Conservation (phyloP, 2,888 invertebrate species). For the Parnassius orleans region DNA sequence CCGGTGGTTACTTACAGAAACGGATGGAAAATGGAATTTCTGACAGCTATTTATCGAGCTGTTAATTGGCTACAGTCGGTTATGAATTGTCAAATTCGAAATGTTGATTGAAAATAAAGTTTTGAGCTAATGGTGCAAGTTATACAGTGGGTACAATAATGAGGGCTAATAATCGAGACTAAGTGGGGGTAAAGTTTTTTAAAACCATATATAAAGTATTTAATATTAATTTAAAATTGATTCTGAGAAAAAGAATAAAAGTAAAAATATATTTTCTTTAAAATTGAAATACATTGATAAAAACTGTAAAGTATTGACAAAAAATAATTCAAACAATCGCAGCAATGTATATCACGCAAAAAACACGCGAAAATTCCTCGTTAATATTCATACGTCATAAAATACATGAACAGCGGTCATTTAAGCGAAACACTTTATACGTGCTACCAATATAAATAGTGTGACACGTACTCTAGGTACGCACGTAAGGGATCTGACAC, state of each 20-base stretch:
- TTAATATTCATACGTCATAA: conserved; percentile 23
- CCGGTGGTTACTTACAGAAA: conserved; percentile 46
- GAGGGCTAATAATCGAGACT: too few species aligned
- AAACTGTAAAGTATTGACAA: too few species aligned
- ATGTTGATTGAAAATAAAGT: conserved; percentile 36
- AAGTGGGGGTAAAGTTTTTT: too few species aligned
- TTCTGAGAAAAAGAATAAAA: too few species aligned
- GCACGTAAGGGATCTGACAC: conserved; percentile 12
- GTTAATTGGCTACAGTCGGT: conserved; percentile 39
- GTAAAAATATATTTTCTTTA: too few species aligned
- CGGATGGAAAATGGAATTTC: conserved; percentile 49
- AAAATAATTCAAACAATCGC: too few species aligned
- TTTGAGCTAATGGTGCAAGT: neutral
- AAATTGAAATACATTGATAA: too few species aligned
- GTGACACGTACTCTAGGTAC: conserved; percentile 13
- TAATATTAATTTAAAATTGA: too few species aligned
- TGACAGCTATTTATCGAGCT: conserved; percentile 50
- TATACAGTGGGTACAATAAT: too few species aligned
- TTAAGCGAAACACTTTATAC: conserved; percentile 27
- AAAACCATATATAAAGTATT: too few species aligned
- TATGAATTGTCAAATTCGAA: conserved; percentile 44
- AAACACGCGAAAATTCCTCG: neutral
- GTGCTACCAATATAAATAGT: conserved; percentile 25
- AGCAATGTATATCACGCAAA: too few species aligned
- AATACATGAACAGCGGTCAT: conserved; percentile 21